These are phyloP conservation scores for Eurypyga helias DNA, from an alignment of 2,113 vertebrate species.

Conservation along the genomic window DNA sequence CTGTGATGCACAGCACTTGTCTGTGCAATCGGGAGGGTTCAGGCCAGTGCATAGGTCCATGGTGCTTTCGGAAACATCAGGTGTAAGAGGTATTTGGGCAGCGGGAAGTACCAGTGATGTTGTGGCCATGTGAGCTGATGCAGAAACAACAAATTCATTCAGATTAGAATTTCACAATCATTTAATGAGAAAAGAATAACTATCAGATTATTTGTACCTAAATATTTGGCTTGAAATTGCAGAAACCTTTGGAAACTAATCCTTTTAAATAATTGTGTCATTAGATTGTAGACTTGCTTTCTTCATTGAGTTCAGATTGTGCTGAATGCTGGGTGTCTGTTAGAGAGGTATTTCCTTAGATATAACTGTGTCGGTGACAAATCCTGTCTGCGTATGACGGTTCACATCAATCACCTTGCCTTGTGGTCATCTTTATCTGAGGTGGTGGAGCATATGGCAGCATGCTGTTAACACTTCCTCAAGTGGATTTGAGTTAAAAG, in stretches of 20 bases:
- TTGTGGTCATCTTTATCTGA: background rate
- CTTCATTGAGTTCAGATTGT: background rate
- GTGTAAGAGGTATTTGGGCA: background rate
- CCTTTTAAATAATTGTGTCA: background rate
- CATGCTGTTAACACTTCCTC: background rate
- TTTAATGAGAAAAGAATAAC: background rate
- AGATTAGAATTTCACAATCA: background rate
- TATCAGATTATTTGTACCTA: background rate
- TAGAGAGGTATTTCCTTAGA: background rate
- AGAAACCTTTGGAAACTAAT: background rate
- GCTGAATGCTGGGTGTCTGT: background rate
- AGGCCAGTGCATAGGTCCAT: background rate
- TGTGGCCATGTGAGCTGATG: background rate
- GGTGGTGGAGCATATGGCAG: background rate
- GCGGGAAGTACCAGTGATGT: background rate
- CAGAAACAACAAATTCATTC: background rate
- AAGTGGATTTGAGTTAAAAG: background rate
- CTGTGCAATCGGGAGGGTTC: background rate
- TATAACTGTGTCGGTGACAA: background rate
- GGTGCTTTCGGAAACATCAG: background rate
- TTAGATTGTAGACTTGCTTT: background rate
- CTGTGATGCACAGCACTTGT: background rate
- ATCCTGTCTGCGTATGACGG: background rate
- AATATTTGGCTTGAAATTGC: background rate
- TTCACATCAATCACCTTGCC: background rate